phyloP scores from a whole-genome alignment of 2,888 invertebrate genomes.

The Zeuzera pyrina region DNA sequence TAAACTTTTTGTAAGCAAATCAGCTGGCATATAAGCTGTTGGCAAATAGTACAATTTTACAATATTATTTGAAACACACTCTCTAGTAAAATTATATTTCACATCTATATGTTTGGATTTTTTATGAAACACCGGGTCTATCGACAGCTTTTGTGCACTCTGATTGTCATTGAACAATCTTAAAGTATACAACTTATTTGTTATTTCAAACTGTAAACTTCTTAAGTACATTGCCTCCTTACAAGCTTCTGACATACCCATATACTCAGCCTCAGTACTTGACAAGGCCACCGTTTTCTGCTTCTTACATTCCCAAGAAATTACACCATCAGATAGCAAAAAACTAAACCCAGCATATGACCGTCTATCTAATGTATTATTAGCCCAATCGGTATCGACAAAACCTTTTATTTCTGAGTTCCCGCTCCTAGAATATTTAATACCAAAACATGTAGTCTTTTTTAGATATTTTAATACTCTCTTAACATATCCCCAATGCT shows the following conservation, averaged over 20 bases:
- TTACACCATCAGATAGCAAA: slow-evolving; percentile 10
- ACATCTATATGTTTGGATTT: no score
- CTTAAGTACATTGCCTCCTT: slow-evolving; percentile 6
- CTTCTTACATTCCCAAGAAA: slow-evolving; percentile 15
- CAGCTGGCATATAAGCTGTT: no score
- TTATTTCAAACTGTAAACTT: not conserved
- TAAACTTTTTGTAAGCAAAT: no score
- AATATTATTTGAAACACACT: no score
- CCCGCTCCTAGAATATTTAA: slow-evolving; percentile 13
- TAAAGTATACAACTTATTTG: not conserved
- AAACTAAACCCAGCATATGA: slow-evolving; percentile 17
- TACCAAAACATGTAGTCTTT: slow-evolving; percentile 12
- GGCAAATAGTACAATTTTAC: no score
- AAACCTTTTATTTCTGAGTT: slow-evolving; percentile 9
- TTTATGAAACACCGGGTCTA: no score
- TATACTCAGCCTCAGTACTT: slow-evolving; percentile 10
- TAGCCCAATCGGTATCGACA: slow-evolving; percentile 18
- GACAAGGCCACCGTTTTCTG: slow-evolving; percentile 13
- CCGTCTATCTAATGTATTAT: slow-evolving; percentile 8
- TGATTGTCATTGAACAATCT: not conserved
- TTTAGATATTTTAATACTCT: slow-evolving; percentile 12
- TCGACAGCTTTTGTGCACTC: not conserved
- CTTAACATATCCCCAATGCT: slow-evolving; percentile 15
- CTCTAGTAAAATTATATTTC: no score
- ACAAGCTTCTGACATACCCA: slow-evolving; percentile 3